phyloP scores from a whole-genome alignment of 2,113 vertebrate genomes.

The Solea senegalensis region DNA sequence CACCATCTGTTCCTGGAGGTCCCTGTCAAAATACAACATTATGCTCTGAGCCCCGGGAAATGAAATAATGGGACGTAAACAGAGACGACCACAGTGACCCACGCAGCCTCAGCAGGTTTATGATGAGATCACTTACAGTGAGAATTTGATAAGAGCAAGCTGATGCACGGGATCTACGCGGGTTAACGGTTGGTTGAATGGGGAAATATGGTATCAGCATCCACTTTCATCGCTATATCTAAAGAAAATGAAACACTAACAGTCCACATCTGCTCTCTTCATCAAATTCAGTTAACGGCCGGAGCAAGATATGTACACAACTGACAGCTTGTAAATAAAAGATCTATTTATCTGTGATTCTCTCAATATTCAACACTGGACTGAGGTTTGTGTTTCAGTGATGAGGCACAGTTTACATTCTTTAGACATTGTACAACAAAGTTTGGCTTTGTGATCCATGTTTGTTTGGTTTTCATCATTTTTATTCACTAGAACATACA shows the following conservation, averaged over 20 bases:
- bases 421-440: too few relatives aligned
- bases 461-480: too few relatives aligned
- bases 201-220: not conserved
- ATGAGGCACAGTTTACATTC: too few relatives aligned
- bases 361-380: too few relatives aligned
- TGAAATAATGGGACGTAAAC: constrained; percentile 8
- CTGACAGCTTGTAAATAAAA: too few relatives aligned
- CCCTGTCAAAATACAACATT: constrained; percentile 78
- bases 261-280: not conserved
- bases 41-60: constrained; percentile 24
- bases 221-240: not conserved
- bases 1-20: constrained; percentile 85
- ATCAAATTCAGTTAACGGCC: not conserved
- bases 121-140: not conserved
- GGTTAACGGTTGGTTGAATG: not conserved
- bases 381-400: too few relatives aligned
- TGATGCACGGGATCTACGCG: not conserved
- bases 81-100: not conserved
- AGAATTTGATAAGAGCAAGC: not conserved
- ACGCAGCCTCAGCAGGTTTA: not conserved
- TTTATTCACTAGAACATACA: too few relatives aligned
- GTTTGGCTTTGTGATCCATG: too few relatives aligned
- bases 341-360: too few relatives aligned
- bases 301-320: not conserved
- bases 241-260: too few relatives aligned